Conservation (phyloP, 2,797 vertebrate genomes). For the Xyrichtys novacula region DNA sequence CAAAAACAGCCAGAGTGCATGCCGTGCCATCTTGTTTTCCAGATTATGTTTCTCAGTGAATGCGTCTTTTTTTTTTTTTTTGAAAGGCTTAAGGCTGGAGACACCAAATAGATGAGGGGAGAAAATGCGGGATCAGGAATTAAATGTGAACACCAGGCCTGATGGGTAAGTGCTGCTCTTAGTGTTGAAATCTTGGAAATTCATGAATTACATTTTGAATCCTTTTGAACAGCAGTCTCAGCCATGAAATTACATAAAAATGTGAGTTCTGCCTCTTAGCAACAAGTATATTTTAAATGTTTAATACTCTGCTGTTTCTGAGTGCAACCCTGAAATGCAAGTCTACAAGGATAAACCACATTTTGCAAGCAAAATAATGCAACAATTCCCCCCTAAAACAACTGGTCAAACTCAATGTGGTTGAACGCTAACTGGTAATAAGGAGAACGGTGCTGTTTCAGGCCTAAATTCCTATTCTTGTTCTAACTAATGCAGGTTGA, state of each 20-base stretch:
- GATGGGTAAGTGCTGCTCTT: slow-evolving; percentile 5
- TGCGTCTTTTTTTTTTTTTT: slow-evolving; percentile 7
- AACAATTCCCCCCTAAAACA: not conserved
- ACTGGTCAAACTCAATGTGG: not conserved
- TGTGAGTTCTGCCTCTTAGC: not conserved
- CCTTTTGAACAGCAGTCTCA: not conserved
- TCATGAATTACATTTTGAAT: slow-evolving; percentile 17
- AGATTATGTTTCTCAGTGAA: slow-evolving; percentile 32
- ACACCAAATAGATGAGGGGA: slow-evolving; percentile 6
- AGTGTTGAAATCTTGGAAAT: slow-evolving; percentile 10
- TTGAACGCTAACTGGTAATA: not conserved
- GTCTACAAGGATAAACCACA: not conserved
- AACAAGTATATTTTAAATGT: slow-evolving; percentile 2
- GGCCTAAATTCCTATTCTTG: not conserved
- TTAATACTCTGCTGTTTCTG: not conserved
- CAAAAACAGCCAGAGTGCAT: slow-evolving; percentile 16
- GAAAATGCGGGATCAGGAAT: slow-evolving; percentile 15
- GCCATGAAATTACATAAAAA: not conserved
- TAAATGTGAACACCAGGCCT: slow-evolving; percentile 11
- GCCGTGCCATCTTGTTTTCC: slow-evolving; percentile 27
- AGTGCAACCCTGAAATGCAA: not conserved
- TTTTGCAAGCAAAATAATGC: not conserved
- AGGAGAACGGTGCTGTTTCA: not conserved
- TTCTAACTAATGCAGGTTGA: not conserved
- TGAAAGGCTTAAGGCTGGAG: slow-evolving; percentile 1